Conservation (phyloP, 2,888 invertebrate species). For the Mermis nigrescens region DNA sequence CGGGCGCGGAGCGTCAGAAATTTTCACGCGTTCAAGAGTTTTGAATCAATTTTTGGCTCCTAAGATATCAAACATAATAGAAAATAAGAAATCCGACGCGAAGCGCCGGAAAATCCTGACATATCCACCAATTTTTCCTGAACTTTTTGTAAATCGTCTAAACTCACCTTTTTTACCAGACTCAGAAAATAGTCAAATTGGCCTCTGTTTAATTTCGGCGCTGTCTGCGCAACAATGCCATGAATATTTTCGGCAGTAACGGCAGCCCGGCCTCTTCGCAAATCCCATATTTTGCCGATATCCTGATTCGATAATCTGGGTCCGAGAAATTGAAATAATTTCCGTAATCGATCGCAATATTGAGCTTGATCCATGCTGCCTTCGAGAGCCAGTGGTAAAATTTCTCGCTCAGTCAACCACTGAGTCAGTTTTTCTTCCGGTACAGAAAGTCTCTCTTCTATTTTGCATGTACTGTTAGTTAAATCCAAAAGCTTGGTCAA, state of each 20-base stretch:
- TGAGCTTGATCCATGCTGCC: conserved; percentile 39
- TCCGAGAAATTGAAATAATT: conserved; percentile 39
- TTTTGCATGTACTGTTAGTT: conserved; percentile 24
- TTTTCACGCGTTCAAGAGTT: too few species aligned
- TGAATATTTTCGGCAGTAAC: conserved; percentile 40
- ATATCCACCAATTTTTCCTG: too few species aligned
- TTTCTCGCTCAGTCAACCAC: conserved; percentile 36
- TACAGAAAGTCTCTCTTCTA: conserved; percentile 28
- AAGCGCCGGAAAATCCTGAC: too few species aligned
- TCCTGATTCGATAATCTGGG: conserved; percentile 37
- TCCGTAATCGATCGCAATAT: conserved; percentile 39
- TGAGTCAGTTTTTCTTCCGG: conserved; percentile 33
- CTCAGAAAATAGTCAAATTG: conserved; percentile 36
- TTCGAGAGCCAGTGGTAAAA: conserved; percentile 38
- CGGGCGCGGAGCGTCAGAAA: too few species aligned
- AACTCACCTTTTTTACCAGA: conserved; percentile 35
- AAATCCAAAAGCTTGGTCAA: conserved; percentile 35
- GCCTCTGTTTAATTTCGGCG: conserved; percentile 35
- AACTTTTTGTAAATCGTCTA: too few species aligned
- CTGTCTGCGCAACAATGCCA: conserved; percentile 38
- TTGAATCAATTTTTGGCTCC: too few species aligned
- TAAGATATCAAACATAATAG: too few species aligned
- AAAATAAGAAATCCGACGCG: too few species aligned
- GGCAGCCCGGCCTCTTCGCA: conserved; percentile 37
- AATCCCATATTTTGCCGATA: conserved; percentile 38